Conservation (phyloP, 2,113 vertebrate genomes). For the Lepus europaeus region DNA sequence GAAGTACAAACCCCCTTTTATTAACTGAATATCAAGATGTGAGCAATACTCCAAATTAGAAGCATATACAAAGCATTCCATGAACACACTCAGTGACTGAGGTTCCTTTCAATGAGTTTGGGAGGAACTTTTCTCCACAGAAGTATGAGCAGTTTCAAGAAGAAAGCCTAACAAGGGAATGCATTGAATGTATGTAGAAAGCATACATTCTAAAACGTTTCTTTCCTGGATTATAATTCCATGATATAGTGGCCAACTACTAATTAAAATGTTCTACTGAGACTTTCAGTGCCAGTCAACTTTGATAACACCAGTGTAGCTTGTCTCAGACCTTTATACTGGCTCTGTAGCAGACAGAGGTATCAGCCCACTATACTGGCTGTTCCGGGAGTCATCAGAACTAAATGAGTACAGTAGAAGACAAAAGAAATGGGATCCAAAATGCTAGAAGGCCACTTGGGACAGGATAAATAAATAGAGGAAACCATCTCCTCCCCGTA, state of each 20-base stretch:
- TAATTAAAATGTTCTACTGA: conserved; percentile 4
- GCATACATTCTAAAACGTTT: not conserved
- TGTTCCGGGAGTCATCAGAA: not conserved
- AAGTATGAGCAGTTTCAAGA: not conserved
- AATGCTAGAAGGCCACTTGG: not conserved
- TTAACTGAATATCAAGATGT: not conserved
- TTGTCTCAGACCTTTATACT: not conserved
- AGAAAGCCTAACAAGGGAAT: not conserved
- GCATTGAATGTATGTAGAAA: not conserved
- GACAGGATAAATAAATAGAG: not conserved
- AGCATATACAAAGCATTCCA: not conserved
- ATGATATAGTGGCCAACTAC: not conserved
- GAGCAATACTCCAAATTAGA: not conserved
- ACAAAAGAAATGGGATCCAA: not conserved
- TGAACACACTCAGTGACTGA: not conserved
- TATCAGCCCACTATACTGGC: not conserved
- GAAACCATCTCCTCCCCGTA: not conserved
- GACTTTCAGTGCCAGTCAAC: not conserved
- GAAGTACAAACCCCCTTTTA: not conserved
- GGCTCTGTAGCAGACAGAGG: not conserved
- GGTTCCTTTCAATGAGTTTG: not conserved
- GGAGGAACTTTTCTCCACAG: not conserved
- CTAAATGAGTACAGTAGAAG: not conserved
- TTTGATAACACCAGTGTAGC: not conserved
- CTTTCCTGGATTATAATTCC: not conserved